Conservation (phyloP, 2,797 vertebrate genomes). For the Spinus olivaceus region DNA sequence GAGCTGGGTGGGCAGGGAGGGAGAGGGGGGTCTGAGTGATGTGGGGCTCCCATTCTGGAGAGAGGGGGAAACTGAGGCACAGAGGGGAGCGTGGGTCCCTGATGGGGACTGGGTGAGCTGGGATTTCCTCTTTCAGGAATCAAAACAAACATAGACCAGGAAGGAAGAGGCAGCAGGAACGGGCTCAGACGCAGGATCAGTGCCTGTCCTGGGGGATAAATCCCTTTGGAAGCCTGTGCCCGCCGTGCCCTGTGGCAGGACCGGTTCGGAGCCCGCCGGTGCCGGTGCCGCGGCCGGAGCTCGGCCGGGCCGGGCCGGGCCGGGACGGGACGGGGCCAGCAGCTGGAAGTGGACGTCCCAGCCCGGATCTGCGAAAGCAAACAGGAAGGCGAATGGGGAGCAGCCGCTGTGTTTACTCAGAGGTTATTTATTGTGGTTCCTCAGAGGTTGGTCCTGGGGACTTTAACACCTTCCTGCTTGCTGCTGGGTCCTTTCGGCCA, state of each 20-base stretch:
- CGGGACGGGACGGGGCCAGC: not conserved
- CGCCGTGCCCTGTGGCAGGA: not conserved
- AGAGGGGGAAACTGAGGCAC: constrained; percentile 34
- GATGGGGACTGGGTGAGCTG: not conserved
- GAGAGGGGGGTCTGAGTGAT: too few relatives aligned
- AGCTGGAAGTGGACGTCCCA: not conserved
- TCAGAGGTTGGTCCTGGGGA: not conserved
- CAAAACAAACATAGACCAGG: not conserved
- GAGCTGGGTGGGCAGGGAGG: not conserved
- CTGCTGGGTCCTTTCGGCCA: not conserved
- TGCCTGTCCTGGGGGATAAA: not conserved
- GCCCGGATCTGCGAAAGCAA: constrained; percentile 39
- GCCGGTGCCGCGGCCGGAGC: not conserved
- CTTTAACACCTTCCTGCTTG: not conserved
- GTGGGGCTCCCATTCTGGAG: too few relatives aligned
- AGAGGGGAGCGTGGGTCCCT: accelerated
- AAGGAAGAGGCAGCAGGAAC: not conserved
- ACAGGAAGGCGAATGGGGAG: constrained; percentile 32
- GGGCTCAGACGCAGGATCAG: not conserved
- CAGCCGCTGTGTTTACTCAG: not conserved
- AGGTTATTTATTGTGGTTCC: not conserved
- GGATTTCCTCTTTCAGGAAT: not conserved
- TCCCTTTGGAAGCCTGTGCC: not conserved
- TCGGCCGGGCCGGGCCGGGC: too few relatives aligned
- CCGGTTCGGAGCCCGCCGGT: accelerated